phyloP scores from a whole-genome alignment of 53 echinoderm and acorn worm genomes.

The Mesocentrotus franciscanus region DNA sequence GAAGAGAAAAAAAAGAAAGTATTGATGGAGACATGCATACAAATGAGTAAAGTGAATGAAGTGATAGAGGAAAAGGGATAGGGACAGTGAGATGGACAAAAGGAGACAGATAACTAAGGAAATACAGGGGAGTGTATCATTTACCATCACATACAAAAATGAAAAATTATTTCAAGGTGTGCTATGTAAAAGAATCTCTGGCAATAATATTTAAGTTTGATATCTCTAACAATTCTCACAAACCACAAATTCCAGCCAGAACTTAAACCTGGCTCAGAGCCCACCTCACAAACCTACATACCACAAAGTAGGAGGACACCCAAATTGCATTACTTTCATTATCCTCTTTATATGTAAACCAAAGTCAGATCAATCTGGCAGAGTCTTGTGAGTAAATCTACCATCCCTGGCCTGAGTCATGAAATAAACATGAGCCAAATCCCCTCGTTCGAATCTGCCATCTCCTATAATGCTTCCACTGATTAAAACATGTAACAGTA shows the following conservation, averaged over 20 bases:
- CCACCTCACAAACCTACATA: not conserved
- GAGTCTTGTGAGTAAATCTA: not conserved
- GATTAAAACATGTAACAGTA: slow-evolving; percentile 31
- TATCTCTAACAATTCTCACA: not conserved
- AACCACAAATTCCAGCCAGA: not conserved
- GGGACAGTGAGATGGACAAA: not conserved
- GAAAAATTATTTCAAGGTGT: too few relatives aligned
- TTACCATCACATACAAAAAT: not conserved
- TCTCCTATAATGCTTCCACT: not conserved
- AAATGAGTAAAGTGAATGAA: not conserved
- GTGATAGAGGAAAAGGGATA: not conserved
- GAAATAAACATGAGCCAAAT: slow-evolving; percentile 10
- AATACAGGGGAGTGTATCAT: not conserved
- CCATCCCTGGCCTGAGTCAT: not conserved
- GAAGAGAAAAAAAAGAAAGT: not conserved
- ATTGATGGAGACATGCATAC: not conserved
- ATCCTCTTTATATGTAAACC: not conserved
- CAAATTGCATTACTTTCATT: not conserved
- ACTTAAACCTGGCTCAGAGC: not conserved
- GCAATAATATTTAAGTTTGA: not conserved
- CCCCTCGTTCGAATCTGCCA: not conserved
- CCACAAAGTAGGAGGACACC: not conserved
- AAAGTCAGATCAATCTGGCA: slow-evolving; percentile 2
- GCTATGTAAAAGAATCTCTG: not conserved
- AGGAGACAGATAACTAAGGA: not conserved